Evolutionary conservation across 1,140 invertebrate genomes (phyloP).

Genomic region (Metaphire vulgaris): DNA sequence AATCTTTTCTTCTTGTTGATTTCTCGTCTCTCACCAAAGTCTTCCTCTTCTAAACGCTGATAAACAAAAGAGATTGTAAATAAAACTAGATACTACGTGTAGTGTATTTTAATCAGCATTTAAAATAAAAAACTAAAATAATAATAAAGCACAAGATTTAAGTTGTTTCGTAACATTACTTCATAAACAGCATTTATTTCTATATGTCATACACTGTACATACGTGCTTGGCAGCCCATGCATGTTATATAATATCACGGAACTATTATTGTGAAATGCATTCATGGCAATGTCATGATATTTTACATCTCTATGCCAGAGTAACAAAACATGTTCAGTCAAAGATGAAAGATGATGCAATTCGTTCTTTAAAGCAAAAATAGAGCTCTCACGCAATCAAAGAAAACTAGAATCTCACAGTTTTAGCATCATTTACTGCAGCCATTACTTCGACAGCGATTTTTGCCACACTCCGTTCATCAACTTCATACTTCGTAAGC

Average conservation of each 20-base stretch:
- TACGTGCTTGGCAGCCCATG: too few species aligned
- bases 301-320: neutral
- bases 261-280: neutral
- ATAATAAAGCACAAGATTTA: neutral
- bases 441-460: constrained; percentile 87
- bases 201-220: neutral
- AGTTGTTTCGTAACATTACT: neutral
- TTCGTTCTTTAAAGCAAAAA: neutral
- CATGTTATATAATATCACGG: neutral
- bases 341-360: neutral
- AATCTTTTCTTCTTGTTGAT: constrained; percentile 82
- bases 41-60: constrained; percentile 72
- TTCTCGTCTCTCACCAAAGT: constrained; percentile 79
- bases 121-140: constrained; percentile 14
- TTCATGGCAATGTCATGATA: neutral
- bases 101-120: too few species aligned
- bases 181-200: neutral
- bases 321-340: neutral
- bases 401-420: constrained; percentile 50
- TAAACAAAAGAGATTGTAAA: neutral
- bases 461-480: constrained; percentile 72
- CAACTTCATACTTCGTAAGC: constrained; percentile 72
- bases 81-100: too few species aligned
- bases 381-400: too few species aligned
- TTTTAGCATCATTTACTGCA: constrained; percentile 80